Percentiles rank a stretch among this genome's conserved stretches.
phyloP scores from a whole-genome alignment of 1,140 invertebrate genomes.

The Achatina immaculata region DNA sequence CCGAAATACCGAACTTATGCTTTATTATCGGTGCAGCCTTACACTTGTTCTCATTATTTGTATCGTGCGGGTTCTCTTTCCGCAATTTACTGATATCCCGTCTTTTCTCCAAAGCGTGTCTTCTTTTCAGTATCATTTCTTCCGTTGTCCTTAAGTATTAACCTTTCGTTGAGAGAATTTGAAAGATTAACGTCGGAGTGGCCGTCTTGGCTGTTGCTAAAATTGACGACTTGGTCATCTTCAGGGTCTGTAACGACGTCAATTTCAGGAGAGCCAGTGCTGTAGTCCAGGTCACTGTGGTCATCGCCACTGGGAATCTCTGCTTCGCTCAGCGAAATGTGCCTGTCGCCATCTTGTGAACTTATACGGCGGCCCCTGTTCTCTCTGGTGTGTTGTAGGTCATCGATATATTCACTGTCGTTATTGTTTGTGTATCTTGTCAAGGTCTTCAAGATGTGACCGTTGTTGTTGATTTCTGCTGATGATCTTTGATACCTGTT shows the following conservation, averaged over 20 bases:
- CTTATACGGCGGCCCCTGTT: background rate
- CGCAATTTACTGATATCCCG: too few species aligned
- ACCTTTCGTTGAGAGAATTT: background rate
- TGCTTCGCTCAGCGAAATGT: background rate
- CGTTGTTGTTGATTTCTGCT: slow-evolving; percentile 12
- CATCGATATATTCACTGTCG: background rate
- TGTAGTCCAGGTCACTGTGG: background rate
- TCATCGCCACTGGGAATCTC: background rate
- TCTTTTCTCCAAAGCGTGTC: too few species aligned
- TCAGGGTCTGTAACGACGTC: background rate
- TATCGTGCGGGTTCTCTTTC: too few species aligned
- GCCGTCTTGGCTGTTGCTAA: background rate
- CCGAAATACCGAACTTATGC: too few species aligned
- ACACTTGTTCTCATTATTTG: too few species aligned
- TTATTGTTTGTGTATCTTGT: background rate
- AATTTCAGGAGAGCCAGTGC: background rate
- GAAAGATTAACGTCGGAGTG: background rate
- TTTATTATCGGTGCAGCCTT: too few species aligned
- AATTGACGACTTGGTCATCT: background rate
- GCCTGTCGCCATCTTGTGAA: background rate
- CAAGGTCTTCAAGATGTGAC: background rate
- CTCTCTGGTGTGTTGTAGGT: background rate
- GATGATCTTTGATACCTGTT: background rate
- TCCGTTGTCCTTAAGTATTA: background rate
- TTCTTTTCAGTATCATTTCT: too few species aligned